phyloP scores from a whole-genome alignment of 2,113 vertebrate species.

The Gymnarchus niloticus region DNA sequence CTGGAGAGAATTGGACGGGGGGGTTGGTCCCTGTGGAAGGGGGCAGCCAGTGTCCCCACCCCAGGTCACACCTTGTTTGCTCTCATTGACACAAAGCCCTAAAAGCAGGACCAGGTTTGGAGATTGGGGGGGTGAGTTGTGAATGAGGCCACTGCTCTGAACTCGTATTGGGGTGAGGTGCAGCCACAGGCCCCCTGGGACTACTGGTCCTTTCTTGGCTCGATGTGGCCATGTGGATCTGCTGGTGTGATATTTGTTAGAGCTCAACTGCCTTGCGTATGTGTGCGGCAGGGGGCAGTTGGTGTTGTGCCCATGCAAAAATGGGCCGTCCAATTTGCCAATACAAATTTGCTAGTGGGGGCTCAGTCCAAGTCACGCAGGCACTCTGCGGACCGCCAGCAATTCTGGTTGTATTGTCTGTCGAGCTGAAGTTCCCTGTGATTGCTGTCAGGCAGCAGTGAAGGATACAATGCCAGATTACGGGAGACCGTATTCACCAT shows the following conservation, averaged over 20 bases:
- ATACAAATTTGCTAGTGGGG: not conserved
- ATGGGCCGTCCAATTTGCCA: not conserved
- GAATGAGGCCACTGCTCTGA: not conserved
- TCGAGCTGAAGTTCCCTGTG: not conserved
- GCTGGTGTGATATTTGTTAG: not conserved
- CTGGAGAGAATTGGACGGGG: not conserved
- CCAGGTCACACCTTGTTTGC: not conserved
- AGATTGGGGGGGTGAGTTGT: not conserved
- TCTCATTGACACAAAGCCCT: not conserved
- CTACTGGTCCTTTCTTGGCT: not conserved
- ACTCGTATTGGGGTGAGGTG: not conserved
- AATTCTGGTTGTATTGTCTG: not conserved
- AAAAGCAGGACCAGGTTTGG: not conserved
- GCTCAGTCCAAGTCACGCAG: not conserved
- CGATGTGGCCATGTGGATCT: not conserved
- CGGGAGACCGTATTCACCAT: not conserved
- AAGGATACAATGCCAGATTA: not conserved
- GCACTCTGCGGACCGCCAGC: not conserved
- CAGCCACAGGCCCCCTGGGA: not conserved
- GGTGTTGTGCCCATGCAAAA: not conserved
- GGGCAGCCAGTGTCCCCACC: not conserved
- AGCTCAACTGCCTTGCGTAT: not conserved
- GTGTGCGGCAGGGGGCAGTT: not conserved
- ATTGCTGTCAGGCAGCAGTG: not conserved
- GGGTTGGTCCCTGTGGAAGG: not conserved